These are phyloP conservation scores for Dryadula phaetusa DNA, from an alignment of 2,888 invertebrate genomes.

Conservation along the genomic window DNA sequence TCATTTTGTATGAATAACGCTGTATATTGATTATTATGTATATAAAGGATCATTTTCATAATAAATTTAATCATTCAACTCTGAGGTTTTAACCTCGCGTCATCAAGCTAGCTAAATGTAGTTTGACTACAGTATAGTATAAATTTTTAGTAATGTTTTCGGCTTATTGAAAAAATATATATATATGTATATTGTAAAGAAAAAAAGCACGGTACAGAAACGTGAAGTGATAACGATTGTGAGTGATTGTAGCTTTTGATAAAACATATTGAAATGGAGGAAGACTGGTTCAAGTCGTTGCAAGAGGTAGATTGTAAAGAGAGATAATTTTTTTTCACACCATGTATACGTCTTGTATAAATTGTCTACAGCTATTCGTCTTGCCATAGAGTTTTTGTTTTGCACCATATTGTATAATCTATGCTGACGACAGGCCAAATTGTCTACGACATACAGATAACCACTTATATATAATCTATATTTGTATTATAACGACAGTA, in stretches of 20 bases:
- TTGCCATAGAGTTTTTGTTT: constrained; percentile 18
- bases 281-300: constrained; percentile 13
- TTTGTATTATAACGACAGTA: constrained; percentile 23
- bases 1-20: not conserved
- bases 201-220: constrained; percentile 40
- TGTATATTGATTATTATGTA: constrained; percentile 5
- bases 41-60: constrained; percentile 11
- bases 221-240: constrained; percentile 44
- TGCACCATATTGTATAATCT: not conserved
- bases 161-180: constrained; percentile 44
- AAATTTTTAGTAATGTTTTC: constrained; percentile 49
- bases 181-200: constrained; percentile 25
- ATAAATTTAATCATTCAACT: constrained; percentile 12
- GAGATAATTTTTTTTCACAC: not conserved
- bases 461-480: constrained; percentile 23
- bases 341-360: constrained; percentile 21
- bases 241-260: constrained; percentile 51
- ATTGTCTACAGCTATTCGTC: constrained; percentile 4
- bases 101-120: constrained; percentile 56
- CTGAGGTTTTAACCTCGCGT: constrained; percentile 20
- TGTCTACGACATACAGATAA: constrained; percentile 23
- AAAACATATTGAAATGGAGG: constrained; percentile 35
- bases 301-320: constrained; percentile 11
- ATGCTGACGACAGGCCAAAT: not conserved
- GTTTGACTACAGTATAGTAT: constrained; percentile 61